Evolutionary conservation across 2,888 invertebrate species (phyloP).

Genomic region (Steromphala cineraria): DNA sequence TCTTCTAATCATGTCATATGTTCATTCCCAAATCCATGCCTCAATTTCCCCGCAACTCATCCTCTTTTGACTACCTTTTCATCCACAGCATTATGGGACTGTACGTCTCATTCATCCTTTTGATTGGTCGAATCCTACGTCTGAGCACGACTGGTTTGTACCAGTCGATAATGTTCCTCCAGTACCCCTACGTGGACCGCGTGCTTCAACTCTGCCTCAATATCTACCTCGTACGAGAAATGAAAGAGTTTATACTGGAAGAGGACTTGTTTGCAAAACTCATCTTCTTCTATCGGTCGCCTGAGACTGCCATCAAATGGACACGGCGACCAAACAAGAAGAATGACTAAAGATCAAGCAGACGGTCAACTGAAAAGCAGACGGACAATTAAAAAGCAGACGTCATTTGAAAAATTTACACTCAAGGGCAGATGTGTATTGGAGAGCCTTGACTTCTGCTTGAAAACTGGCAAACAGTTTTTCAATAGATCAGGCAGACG

Average conservation of each 20-base stretch:
- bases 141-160: conserved; percentile 89
- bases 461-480: too few relatives aligned
- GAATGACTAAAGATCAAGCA: conserved; percentile 12
- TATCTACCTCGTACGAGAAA: conserved; percentile 89
- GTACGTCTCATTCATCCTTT: conserved; percentile 95
- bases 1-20: background rate
- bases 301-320: conserved; percentile 93
- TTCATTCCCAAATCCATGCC: background rate
- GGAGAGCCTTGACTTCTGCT: background rate
- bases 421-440: background rate
- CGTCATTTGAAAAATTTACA: too few relatives aligned
- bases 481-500: too few relatives aligned
- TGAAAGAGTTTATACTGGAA: conserved; percentile 92
- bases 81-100: conserved; percentile 86
- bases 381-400: background rate
- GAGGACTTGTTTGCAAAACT: conserved; percentile 98
- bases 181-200: conserved; percentile 80
- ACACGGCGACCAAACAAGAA: conserved; percentile 73
- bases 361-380: background rate
- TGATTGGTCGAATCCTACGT: conserved; percentile 92
- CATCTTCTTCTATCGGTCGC: conserved; percentile 96
- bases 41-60: background rate
- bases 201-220: conserved; percentile 79
- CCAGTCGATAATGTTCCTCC: conserved; percentile 82
- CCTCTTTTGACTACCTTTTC: background rate